These are phyloP conservation scores for Sander vitreus DNA, from an alignment of 2,113 vertebrate genomes.

Conservation along the genomic window DNA sequence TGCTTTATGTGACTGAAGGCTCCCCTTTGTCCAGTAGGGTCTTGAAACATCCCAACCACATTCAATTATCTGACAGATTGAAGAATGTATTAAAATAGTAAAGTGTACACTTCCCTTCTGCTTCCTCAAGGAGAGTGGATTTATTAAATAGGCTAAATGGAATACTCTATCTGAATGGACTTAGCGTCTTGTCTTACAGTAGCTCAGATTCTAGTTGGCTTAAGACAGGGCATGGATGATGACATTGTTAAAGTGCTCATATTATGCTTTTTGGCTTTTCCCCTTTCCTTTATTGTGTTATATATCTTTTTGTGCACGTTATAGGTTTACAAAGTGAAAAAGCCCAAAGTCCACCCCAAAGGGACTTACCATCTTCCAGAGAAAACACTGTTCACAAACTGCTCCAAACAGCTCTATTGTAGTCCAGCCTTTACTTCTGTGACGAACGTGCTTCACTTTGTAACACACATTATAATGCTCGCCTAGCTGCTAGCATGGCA, in stretches of 20 bases:
- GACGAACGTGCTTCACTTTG: no score
- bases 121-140: conserved; percentile 62
- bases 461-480: no score
- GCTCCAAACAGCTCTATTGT: no score
- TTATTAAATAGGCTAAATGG: conserved; percentile 64
- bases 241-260: conserved; percentile 28
- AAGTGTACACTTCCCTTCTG: conserved; percentile 6
- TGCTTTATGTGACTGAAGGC: conserved; percentile 6
- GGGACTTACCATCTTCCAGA: no score
- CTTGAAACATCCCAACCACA: conserved; percentile 3
- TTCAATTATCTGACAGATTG: background rate
- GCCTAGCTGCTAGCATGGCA: no score
- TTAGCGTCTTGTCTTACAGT: conserved; percentile 49
- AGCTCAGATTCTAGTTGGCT: conserved; percentile 65
- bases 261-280: no score
- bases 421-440: no score
- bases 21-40: conserved; percentile 20
- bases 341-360: no score
- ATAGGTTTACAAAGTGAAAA: no score
- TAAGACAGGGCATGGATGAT: conserved; percentile 64
- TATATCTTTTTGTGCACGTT: no score
- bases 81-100: conserved; percentile 10
- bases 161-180: conserved; percentile 46
- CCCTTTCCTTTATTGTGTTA: no score
- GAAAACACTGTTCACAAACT: no score